Percentiles rank a stretch among this genome's conserved stretches.
Evolutionary conservation across 2,113 vertebrate species (phyloP).

Genomic region (Indicator indicator): DNA sequence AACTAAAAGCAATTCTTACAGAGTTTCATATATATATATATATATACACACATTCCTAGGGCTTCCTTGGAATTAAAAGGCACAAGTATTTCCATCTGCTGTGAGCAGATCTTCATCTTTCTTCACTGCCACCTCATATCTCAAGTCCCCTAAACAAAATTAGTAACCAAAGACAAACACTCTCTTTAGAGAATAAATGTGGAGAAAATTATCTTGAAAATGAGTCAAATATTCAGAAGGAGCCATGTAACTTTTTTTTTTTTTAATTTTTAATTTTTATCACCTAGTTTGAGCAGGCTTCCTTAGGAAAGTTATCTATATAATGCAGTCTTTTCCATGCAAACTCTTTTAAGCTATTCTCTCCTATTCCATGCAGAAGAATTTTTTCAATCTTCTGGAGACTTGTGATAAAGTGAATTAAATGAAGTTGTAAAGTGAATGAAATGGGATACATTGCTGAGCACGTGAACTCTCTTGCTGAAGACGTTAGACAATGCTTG

Average conservation of each 20-base stretch:
- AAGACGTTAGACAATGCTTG: background rate
- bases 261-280: background rate
- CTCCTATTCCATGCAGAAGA: background rate
- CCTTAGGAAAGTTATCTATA: background rate
- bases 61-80: background rate
- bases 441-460: background rate
- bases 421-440: background rate
- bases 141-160: background rate
- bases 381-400: background rate
- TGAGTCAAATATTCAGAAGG: background rate
- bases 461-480: background rate
- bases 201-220: background rate
- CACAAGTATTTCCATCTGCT: background rate
- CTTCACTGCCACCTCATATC: background rate
- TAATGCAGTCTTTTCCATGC: background rate
- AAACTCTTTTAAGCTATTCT: background rate
- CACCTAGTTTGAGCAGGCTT: background rate
- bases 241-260: background rate
- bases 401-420: background rate
- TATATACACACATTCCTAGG: background rate
- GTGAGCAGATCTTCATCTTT: background rate
- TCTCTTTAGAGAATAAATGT: background rate
- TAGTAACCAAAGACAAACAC: background rate
- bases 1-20: background rate
- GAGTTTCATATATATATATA: too few species aligned